Percentiles rank a stretch among this genome's conserved stretches.
Evolutionary conservation across 2,113 vertebrate genomes (phyloP).

Genomic region (Chlorodrepanis virens): DNA sequence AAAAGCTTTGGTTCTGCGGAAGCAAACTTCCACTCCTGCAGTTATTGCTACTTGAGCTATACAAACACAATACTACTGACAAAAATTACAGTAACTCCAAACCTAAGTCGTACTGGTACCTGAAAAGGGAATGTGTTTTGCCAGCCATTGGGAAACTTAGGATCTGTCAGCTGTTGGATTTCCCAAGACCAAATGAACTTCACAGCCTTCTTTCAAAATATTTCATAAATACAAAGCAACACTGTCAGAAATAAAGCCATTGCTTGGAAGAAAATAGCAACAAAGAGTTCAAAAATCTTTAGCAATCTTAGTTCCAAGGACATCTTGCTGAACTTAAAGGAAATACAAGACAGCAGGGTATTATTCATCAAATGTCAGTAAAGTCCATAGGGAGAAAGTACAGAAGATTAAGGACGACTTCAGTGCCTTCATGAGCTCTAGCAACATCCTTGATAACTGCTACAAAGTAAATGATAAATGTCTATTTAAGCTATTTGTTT

Average conservation of each 20-base stretch:
- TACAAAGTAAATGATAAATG: not conserved
- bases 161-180: not conserved
- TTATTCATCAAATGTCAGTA: not conserved
- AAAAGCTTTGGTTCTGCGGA: slow-evolving; percentile 58
- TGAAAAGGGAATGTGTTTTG: slow-evolving; percentile 2
- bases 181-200: not conserved
- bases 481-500: not conserved
- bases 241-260: not conserved
- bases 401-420: not conserved
- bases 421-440: slow-evolving; percentile 56
- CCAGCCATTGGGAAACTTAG: not conserved
- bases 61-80: not conserved
- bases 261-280: not conserved
- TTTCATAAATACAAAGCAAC: not conserved
- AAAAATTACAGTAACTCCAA: not conserved
- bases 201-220: not conserved
- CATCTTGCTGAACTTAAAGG: slow-evolving; percentile 7
- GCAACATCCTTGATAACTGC: slow-evolving; percentile 54
- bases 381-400: not conserved
- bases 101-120: slow-evolving; percentile 10
- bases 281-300: not conserved
- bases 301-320: not conserved
- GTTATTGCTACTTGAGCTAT: slow-evolving; percentile 58
- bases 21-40: slow-evolving; percentile 26
- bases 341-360: not conserved